Conservation (phyloP, 1,140 invertebrate species). For the Hycleus phaleratus region DNA sequence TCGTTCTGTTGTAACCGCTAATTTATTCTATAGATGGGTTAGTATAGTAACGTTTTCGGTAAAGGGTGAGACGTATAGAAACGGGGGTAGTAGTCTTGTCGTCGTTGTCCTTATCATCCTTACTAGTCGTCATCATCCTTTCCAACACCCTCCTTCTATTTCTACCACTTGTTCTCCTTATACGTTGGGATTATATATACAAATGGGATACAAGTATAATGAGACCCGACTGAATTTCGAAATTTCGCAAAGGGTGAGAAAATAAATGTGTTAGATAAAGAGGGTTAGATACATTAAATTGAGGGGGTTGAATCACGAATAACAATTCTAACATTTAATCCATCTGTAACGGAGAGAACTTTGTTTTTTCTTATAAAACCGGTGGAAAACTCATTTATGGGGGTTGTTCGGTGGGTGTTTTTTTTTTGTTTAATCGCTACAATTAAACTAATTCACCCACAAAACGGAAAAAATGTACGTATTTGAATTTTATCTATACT, state of each 20-base stretch:
- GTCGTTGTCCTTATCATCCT: too few relatives aligned
- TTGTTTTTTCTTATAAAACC: not conserved
- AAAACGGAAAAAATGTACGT: too few relatives aligned
- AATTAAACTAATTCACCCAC: too few relatives aligned
- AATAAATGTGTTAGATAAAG: not conserved
- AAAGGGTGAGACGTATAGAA: too few relatives aligned
- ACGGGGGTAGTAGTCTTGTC: too few relatives aligned
- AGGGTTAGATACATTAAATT: not conserved
- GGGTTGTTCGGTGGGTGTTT: too few relatives aligned
- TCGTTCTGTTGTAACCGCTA: slow-evolving; percentile 12
- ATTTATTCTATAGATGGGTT: slow-evolving; percentile 10
- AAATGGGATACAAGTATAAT: slow-evolving; percentile 4
- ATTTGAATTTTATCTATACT: too few relatives aligned
- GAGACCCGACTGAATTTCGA: too few relatives aligned
- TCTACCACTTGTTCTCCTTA: not conserved
- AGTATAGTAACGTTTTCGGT: too few relatives aligned
- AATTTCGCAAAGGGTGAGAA: not conserved
- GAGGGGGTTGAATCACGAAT: not conserved
- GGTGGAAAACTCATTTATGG: too few relatives aligned
- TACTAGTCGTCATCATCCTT: too few relatives aligned
- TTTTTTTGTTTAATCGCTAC: too few relatives aligned
- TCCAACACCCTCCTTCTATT: not conserved
- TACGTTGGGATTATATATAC: slow-evolving; percentile 6
- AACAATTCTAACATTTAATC: not conserved
- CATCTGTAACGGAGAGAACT: not conserved